phyloP scores from a whole-genome alignment of 2,113 vertebrate genomes.

The Datnioides undecimradiatus region DNA sequence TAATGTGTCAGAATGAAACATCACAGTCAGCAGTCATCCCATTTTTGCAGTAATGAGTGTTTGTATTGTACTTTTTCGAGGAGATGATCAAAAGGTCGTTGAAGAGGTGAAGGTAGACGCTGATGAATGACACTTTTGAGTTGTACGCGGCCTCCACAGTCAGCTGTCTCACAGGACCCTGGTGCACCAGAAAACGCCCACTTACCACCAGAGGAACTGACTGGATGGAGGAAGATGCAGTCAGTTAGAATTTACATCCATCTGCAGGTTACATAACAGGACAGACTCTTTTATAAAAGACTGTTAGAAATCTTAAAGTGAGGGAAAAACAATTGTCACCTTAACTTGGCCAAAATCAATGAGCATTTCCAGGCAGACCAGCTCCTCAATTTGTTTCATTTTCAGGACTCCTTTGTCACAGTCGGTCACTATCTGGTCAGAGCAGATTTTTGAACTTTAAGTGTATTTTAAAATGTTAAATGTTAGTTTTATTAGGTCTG shows the following conservation, averaged over 20 bases:
- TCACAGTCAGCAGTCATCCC: background rate
- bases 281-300: background rate
- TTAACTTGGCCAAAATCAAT: conserved; percentile 84
- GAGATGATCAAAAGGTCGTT: conserved; percentile 83
- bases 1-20: background rate
- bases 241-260: background rate
- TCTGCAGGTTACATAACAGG: background rate
- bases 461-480: background rate
- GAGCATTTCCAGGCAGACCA: conserved; percentile 81
- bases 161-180: conserved; percentile 80
- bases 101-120: conserved; percentile 82
- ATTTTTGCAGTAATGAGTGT: background rate
- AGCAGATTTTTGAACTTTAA: background rate
- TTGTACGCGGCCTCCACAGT: conserved; percentile 38
- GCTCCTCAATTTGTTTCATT: conserved; percentile 85
- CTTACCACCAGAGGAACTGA: conserved; percentile 81
- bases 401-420: conserved; percentile 77
- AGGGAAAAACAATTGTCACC: conserved; percentile 56
- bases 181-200: conserved; percentile 79
- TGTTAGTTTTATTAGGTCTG: background rate
- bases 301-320: background rate
- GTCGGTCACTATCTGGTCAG: conserved; percentile 77
- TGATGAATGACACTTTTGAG: conserved; percentile 62
- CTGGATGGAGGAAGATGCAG: conserved; percentile 52
- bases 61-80: conserved; percentile 72